These are phyloP conservation scores for Dinocampus coccinellae DNA, from an alignment of 2,888 invertebrate genomes.

Conservation along the genomic window DNA sequence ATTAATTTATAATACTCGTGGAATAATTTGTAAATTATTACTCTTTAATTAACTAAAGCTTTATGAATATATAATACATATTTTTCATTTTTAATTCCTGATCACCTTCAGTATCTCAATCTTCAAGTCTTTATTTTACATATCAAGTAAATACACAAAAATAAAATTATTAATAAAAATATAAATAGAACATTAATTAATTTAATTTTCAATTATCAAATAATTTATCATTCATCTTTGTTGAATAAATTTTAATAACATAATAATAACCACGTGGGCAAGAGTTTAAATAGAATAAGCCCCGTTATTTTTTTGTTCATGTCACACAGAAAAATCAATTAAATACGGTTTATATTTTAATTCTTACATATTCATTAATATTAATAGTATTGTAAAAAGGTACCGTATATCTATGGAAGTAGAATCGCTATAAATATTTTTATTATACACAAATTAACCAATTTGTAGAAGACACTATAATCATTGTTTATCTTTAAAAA, in stretches of 20 bases:
- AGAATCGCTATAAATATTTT: slow-evolving; percentile 10
- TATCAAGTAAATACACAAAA: background rate
- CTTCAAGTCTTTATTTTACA: background rate
- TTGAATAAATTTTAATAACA: background rate
- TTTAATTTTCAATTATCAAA: background rate
- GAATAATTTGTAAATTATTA: slow-evolving; percentile 14
- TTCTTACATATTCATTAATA: background rate
- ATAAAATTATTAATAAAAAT: no score
- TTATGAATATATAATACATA: background rate
- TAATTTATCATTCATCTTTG: background rate
- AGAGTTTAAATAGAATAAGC: background rate
- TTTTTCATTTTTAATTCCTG: background rate
- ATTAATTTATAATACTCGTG: slow-evolving; percentile 18
- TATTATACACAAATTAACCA: background rate
- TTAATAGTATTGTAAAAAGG: background rate
- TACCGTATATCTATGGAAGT: slow-evolving; percentile 13
- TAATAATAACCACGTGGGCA: background rate
- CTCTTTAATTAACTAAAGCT: background rate
- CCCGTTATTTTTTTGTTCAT: background rate
- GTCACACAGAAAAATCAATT: background rate
- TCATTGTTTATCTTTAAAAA: background rate
- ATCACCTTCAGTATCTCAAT: no score
- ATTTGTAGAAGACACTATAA: background rate
- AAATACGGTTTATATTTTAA: background rate
- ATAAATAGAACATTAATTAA: background rate